Conservation (phyloP, 2,888 invertebrate species). For the Amiota minor region DNA sequence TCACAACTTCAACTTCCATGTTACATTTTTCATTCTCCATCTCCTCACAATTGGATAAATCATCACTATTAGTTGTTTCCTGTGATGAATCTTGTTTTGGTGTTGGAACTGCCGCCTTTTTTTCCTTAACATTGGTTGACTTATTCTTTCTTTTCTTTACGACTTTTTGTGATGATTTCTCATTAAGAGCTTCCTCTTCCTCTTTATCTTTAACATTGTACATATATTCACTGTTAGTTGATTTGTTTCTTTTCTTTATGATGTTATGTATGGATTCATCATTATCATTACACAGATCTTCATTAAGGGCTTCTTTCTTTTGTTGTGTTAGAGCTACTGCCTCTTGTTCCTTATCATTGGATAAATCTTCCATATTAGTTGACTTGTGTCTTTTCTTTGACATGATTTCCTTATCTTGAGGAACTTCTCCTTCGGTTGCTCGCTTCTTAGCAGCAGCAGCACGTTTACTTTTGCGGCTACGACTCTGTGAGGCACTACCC, state of each 20-base stretch:
- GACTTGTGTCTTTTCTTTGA: not conserved
- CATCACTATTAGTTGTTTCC: too few relatives aligned
- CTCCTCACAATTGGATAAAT: too few relatives aligned
- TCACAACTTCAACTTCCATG: too few relatives aligned
- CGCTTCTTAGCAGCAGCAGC: not conserved
- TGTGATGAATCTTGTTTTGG: too few relatives aligned
- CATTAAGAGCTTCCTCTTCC: too few relatives aligned
- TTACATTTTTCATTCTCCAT: too few relatives aligned
- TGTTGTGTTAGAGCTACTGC: too few relatives aligned
- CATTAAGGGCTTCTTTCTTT: too few relatives aligned
- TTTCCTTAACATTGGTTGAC: not conserved
- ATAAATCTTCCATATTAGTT: not conserved
- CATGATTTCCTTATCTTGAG: not conserved
- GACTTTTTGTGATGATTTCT: not conserved
- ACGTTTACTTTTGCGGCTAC: slow-evolving; percentile 51
- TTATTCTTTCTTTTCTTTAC: not conserved
- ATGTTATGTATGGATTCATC: too few relatives aligned
- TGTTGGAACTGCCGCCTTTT: not conserved
- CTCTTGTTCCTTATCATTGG: not conserved
- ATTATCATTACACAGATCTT: not conserved
- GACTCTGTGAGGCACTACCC: slow-evolving; percentile 60
- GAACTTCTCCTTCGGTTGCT: slow-evolving; percentile 9
- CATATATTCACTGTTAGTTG: too few relatives aligned
- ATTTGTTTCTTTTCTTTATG: too few relatives aligned
- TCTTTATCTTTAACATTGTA: too few relatives aligned